phyloP scores from a whole-genome alignment of 2,797 vertebrate species.

The Coreius guichenoti region DNA sequence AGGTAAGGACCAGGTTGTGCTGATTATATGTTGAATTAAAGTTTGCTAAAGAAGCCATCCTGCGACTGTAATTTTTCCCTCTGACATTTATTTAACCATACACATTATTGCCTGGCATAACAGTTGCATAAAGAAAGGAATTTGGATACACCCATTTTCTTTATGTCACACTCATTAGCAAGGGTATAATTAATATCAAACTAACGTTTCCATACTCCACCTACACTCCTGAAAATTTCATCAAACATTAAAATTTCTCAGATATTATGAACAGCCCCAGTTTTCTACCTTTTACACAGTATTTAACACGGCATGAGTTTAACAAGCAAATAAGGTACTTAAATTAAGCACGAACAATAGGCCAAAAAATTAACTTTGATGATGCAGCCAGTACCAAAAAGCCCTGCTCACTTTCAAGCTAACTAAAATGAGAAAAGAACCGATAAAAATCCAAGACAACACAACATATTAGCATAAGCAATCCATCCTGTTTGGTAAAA shows the following conservation, averaged over 20 bases:
- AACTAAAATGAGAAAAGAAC: not conserved
- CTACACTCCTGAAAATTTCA: not conserved
- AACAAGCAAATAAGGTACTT: constrained; percentile 70
- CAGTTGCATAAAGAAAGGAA: not conserved
- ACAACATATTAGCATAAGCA: constrained; percentile 59
- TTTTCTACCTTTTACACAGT: constrained; percentile 59
- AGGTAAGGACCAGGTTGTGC: not conserved
- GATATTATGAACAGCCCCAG: constrained; percentile 45
- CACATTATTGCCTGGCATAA: not conserved
- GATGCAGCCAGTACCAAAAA: constrained; percentile 60
- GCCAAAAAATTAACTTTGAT: constrained; percentile 61
- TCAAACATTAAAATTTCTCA: not conserved
- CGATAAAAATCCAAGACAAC: not conserved
- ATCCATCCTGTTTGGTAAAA: constrained; percentile 71
- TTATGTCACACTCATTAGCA: not conserved
- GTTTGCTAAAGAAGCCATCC: not conserved
- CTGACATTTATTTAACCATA: not conserved
- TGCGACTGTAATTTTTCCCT: not conserved
- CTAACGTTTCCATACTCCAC: not conserved
- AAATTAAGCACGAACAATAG: constrained; percentile 58
- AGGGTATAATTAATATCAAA: constrained; percentile 17
- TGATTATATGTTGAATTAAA: constrained; percentile 30
- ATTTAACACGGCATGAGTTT: constrained; percentile 65
- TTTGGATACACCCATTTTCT: not conserved
- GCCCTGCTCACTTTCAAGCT: constrained; percentile 67